Evolutionary conservation across 2,888 invertebrate species (phyloP), one percentile per base, ranked within the genome.

Genomic region (Epinotia nisella): DNA sequence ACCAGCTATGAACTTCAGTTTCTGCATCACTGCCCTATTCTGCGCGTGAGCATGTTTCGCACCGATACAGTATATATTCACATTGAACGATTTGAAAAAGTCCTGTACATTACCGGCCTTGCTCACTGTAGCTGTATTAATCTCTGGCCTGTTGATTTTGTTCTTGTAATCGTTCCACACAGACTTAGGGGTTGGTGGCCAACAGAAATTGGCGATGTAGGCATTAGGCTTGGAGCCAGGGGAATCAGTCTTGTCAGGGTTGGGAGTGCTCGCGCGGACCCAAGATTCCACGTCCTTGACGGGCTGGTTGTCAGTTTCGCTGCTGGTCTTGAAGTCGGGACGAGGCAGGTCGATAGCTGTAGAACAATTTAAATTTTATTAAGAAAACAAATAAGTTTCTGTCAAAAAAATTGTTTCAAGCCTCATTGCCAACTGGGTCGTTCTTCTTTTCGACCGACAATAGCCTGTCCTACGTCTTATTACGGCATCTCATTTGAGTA

Each of bases 141-240:
- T 64, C 35, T 70, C 70, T 0, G 55, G 62, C 35, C 2, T 55
- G n/a, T 64, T 62, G 2, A 64, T 64, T 17, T 45, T 53, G 7
- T 76, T 53, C 49, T 21, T 77, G 55, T 79, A 76, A 1, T 75
- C 64, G 66, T 79, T 79, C 83, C 82, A 83, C 53, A 83, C 74
- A 1, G 82, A 79, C 41, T 76, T 73, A 5, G 77, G 75, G 53
- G 53, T 35, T 1, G 81, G 76, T 15, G 83, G 82, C 80, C 81
- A 83, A 10, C 76, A 76, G 49, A 77, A 72, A 73, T 81, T 78
- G 21, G 77, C 56, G 2, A 77, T 60, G 64, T 76, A 75, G n/a
- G 77, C 60, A 53, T 75, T 68, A 56, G 55, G 61, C 61, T 49
- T 70, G 76, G 1, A 76, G 73, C 72, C 80, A 78, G 77, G 60